These are phyloP conservation scores for Buteo buteo DNA, from an alignment of 2,113 vertebrate species.

Conservation along the genomic window DNA sequence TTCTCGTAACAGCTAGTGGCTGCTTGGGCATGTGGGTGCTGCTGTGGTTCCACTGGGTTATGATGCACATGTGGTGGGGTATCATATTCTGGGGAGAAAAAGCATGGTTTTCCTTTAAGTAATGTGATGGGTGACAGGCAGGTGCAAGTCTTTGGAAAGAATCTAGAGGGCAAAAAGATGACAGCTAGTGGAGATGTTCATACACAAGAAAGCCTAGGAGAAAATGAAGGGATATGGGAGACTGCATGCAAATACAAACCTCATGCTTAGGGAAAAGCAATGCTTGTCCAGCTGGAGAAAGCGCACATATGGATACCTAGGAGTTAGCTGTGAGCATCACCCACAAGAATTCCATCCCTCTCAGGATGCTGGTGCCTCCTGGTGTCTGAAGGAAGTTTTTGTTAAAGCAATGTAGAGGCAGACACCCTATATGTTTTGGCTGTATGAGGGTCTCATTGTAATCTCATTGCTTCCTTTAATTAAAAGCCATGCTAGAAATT, in stretches of 20 bases:
- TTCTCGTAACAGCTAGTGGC: neutral
- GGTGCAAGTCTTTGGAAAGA: neutral
- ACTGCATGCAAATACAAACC: neutral
- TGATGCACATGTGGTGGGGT: rapidly evolving
- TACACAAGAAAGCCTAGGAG: neutral
- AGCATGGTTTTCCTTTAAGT: neutral
- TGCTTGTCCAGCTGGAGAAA: neutral
- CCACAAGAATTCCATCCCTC: neutral
- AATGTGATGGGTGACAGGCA: neutral
- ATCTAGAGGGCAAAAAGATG: neutral
- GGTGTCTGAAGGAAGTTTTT: slow-evolving; percentile 50
- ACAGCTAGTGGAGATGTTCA: neutral
- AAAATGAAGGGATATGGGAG: neutral
- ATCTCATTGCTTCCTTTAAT: neutral
- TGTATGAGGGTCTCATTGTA: neutral
- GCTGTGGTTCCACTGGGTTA: neutral
- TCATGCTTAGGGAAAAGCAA: neutral
- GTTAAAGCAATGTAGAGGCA: neutral
- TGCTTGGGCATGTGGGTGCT: neutral
- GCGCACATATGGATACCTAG: neutral
- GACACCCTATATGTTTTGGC: neutral
- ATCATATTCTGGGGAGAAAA: neutral
- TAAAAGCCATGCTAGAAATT: neutral
- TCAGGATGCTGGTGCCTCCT: slow-evolving; percentile 56
- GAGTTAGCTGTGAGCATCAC: neutral